Evolutionary conservation across 2,797 vertebrate genomes (phyloP).

Genomic region (Discoglossus pictus): DNA sequence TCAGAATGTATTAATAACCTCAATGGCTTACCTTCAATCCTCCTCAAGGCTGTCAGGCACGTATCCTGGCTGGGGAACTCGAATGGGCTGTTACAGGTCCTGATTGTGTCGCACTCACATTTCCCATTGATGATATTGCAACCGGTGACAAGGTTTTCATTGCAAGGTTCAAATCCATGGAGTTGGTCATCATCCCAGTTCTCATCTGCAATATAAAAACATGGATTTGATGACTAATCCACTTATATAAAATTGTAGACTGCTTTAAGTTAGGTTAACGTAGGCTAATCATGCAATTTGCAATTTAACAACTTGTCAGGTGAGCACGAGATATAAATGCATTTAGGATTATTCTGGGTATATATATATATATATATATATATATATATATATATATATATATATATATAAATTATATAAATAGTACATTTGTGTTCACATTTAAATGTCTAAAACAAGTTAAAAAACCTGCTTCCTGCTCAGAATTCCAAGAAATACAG

Average conservation of each 20-base stretch:
- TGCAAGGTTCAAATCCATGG: constrained; percentile 88
- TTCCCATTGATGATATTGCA: constrained; percentile 90
- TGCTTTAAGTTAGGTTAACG: neutral
- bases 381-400: too few relatives aligned
- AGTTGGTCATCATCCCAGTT: constrained; percentile 89
- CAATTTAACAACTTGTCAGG: too few relatives aligned
- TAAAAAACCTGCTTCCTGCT: too few relatives aligned
- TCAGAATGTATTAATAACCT: neutral
- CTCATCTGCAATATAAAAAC: constrained; percentile 75
- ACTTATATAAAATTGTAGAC: neutral
- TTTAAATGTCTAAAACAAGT: too few relatives aligned
- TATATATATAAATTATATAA: too few relatives aligned
- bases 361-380: too few relatives aligned
- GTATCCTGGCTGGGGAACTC: constrained; percentile 83
- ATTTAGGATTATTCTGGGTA: too few relatives aligned
- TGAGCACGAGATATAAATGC: too few relatives aligned
- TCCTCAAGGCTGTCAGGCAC: constrained; percentile 78
- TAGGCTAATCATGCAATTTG: too few relatives aligned
- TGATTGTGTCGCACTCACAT: constrained; percentile 84
- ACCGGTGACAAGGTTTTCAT: constrained; percentile 87
- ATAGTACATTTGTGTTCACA: too few relatives aligned
- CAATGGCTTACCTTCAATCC: constrained; percentile 86
- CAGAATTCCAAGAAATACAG: too few relatives aligned
- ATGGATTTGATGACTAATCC: neutral
- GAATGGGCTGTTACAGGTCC: constrained; percentile 87